Base-by-base conservation (phyloP, 2,888 invertebrate genomes). In the Nebria brevicollis region DNA sequence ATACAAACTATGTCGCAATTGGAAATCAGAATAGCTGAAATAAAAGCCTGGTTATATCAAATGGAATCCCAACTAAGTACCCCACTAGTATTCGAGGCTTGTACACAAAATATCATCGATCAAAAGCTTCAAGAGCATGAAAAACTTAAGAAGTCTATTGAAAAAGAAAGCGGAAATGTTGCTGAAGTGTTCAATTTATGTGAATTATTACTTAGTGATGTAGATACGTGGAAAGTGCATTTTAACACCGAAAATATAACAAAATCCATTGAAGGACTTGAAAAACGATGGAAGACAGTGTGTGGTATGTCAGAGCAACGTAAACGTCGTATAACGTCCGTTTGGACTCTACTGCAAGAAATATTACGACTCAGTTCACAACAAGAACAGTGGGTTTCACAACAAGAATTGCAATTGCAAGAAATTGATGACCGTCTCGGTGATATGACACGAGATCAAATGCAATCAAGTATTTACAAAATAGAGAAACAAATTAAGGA, bases 151-250 rank as follows among this genome's bases (percentile, higher is more conserved):
- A 93, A 93, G 82, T 92, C 92, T 6, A 94, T 97, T 68, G 95
- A 96, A 87, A 91, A 92, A 20, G 94, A 96, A 86, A 95, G 95
- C 86, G 92, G 93, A 74, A 94, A 94, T 85, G 92, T 97, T 4
- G 94, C 94, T 1, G 95, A 96, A 86, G 93, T 95, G 0, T 88
- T 96, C 1, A 96, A 95, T 86, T 91, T 95, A 15, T 95, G 95
- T 85, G 95, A 96, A 85, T 91, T 95, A 72, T 89, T 96, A 1
- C 89, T 96, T 72, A 94, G 92, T 85, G 95, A 96, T 85, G 92
- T 94, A 1, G 94, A 95, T 84, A 91, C 93, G 0, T 92, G 93
- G 88, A 94, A 94, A 85, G 92, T 93, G 0, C 93, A 94, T 84
- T 93, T 95, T 77, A 93, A 94, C 83, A 92, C 93, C 0, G 92